Evolutionary conservation across 1,140 invertebrate genomes (phyloP), one percentile per base, ranked within the genome.

Genomic region (Theocolax elegans): DNA sequence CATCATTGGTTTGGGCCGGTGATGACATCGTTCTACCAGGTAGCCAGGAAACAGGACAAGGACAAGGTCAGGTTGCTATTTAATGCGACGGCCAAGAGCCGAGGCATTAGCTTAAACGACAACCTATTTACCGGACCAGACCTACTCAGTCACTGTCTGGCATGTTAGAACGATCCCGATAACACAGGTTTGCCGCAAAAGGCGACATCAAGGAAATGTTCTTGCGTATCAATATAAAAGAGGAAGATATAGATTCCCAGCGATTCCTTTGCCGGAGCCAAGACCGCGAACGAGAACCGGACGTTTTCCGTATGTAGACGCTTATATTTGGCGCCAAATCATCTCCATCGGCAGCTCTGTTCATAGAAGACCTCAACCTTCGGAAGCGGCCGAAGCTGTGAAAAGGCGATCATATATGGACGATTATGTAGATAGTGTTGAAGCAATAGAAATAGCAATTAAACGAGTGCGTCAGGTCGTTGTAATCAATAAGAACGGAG

Each of bases 351-450:
- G 64, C 70, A 3, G 82, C 80, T 1, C 62, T 77, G 13, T 75
- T 48, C 59, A 72, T 83, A 0, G 70, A 76, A 19, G 72, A 82
- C 40, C 53, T 25, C 10, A 81, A 83, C 48, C 17, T 19, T 10
- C 21, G 13, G 48, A 21, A 21, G 48, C 21, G 21, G 48, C 13
- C 8, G 17, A 25, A 23, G 17, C 6, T 4, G 23, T 21, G 4
- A 17, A 21, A 23, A 49, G 19, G 19, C 19, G 23, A n/a, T 31
- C 6, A 1, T 58, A 58, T 17, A 40, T 58, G 31, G 35, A 58
- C 17, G 31, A 58, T 21, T 58, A 15, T 58, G 9, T 58, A 3
- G 31, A n/a, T 2, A 58, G 54, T 40, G 3, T n/a, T 12, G 6
- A 25, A 4, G 2, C 13, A 12, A 19, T 40, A 21, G 31, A 38